Evolutionary conservation across 92 coral and sea anemone species (phyloP), one percentile per base, ranked within the genome.

Genomic region (Hydrozoanthus gracilis): DNA sequence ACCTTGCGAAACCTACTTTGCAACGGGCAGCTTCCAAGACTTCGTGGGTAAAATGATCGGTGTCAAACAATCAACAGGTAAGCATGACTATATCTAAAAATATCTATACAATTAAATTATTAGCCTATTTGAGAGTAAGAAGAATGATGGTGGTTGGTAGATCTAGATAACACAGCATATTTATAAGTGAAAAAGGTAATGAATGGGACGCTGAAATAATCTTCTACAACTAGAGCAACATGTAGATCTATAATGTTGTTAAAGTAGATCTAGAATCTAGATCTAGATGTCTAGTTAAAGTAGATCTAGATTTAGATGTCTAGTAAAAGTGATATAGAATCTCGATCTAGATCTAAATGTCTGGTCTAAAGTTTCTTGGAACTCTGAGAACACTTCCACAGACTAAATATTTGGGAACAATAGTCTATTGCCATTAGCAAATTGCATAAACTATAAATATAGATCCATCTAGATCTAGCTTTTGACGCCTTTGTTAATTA

Each of bases 11-110:
- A 66, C 71, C 27, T 66, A 66, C 71, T 66, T 66, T 66, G 71
- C 71, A 66, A 66, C 71, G 35, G 71, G 71, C 71, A 52, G 58
- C 58, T 52, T 52, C 71, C 71, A 66, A 66, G 71, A 66, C 20
- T 66, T 66, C 71, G 71, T 66, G 71, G 35, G 71, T 66, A 66
- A 66, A 3, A 66, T 66, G 71, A 66, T 66, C 71, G 71, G 71
- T 66, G 71, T 66, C 71, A 66, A 4, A 66, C 35, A 66, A 15
- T 66, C 71, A 66, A 66, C 71, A 66, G 71, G 71, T 66, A 66
- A 15, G 71, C 71, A 66, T 66, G 71, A 15, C 71, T 4, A 66
- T 66, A 66, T 66, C 71, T 66, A 66, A 66, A 66, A 66, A 66
- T 66, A 66, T 66, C 71, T 66, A 66, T 66, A 6, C 71, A 66